Percentiles rank a stretch among this genome's conserved stretches.
phyloP scores from a whole-genome alignment of 2,113 vertebrate genomes.

The Phaetusa simplex region DNA sequence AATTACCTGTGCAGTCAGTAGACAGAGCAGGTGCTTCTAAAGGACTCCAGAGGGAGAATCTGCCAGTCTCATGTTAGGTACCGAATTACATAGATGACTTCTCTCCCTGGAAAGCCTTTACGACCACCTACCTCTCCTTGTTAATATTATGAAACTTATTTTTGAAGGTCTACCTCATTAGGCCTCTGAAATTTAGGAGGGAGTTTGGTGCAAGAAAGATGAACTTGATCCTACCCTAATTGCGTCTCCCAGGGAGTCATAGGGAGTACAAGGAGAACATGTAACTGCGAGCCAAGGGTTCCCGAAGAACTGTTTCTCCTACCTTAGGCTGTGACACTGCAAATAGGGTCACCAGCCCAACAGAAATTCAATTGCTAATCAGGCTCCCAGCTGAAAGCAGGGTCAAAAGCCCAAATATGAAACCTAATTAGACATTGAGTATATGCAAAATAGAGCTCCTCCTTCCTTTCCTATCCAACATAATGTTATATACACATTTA shows the following conservation, averaged over 20 bases:
- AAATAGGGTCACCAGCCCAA: slow-evolving; percentile 47
- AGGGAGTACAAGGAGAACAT: neutral
- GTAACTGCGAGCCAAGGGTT: neutral
- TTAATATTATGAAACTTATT: neutral
- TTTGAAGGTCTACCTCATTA: neutral
- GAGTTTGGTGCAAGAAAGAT: neutral
- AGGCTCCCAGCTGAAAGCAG: slow-evolving; percentile 39
- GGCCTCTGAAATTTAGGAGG: neutral
- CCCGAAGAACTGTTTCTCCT: neutral
- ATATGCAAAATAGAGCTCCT: slow-evolving; percentile 43
- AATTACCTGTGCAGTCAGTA: neutral
- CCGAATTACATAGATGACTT: neutral
- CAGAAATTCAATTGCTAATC: slow-evolving; percentile 50
- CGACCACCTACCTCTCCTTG: neutral
- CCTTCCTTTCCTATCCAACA: neutral
- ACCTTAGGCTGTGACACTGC: slow-evolving; percentile 25
- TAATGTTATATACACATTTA: neutral
- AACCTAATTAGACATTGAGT: slow-evolving; percentile 41
- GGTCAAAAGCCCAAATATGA: slow-evolving; percentile 51
- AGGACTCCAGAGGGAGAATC: neutral
- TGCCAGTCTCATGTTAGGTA: neutral
- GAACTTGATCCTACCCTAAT: neutral
- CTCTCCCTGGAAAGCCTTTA: neutral
- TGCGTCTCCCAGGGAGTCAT: neutral
- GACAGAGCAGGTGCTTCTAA: neutral